A percentile compares a stretch with the other conserved stretches of the same genome.
phyloP scores from a whole-genome alignment of 37 sponge, comb jelly and placozoan species.

The Mnemiopsis leidyi region DNA sequence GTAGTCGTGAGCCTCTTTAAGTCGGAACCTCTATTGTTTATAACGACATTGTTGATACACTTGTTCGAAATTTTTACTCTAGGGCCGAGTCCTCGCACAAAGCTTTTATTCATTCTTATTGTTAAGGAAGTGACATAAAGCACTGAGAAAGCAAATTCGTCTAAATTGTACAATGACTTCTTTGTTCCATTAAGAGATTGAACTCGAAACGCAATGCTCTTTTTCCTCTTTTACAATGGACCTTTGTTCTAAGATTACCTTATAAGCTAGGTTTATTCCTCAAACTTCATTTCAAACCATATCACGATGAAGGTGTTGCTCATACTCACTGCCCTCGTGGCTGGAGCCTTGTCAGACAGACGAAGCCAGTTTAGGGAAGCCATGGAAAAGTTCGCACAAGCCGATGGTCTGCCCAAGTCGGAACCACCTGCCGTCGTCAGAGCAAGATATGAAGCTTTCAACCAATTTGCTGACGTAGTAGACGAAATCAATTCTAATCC shows the following conservation, averaged over 20 bases:
- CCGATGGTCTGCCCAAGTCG: not conserved
- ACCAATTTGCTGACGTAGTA: not conserved
- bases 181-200: not conserved
- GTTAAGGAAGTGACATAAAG: too few relatives aligned
- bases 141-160: too few relatives aligned
- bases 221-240: not conserved
- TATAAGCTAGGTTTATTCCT: not conserved
- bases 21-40: too few relatives aligned
- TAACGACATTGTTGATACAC: too few relatives aligned
- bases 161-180: too few relatives aligned
- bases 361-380: not conserved
- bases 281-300: not conserved
- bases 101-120: too few relatives aligned
- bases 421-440: not conserved
- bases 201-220: not conserved
- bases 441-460: not conserved
- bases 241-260: not conserved
- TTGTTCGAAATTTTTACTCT: too few relatives aligned
- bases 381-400: not conserved
- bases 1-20: too few relatives aligned
- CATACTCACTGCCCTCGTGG: not conserved
- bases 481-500: not conserved
- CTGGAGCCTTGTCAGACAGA: not conserved
- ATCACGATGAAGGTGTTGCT: not conserved
- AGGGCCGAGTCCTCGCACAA: too few relatives aligned